Evolutionary conservation across 1,140 invertebrate genomes (phyloP).

Genomic region (Trichonephila clavipes): DNA sequence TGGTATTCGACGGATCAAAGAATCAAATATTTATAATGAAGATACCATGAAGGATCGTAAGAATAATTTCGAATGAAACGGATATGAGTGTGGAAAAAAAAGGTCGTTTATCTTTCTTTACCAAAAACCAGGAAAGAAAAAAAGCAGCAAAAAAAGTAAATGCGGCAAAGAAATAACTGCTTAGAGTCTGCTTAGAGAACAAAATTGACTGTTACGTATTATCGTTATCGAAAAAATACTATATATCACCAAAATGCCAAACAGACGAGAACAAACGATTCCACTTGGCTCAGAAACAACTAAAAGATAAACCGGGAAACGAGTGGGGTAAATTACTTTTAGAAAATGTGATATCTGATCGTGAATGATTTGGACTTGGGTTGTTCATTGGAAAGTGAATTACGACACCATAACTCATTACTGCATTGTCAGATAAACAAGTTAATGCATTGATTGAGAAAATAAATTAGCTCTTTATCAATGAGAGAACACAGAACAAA

Average conservation of each 20-base stretch:
- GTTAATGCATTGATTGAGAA: slow-evolving; percentile 13
- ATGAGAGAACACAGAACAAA: not conserved
- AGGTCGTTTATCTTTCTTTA: not conserved
- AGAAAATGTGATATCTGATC: slow-evolving; percentile 14
- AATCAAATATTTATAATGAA: slow-evolving; percentile 42
- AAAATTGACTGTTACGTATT: not conserved
- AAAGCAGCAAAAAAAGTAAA: too few relatives aligned
- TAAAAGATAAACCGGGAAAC: not conserved
- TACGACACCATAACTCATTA: slow-evolving; percentile 17
- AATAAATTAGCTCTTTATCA: slow-evolving; percentile 19
- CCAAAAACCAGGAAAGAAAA: not conserved
- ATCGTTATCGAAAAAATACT: slow-evolving; percentile 15
- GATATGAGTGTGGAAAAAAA: not conserved
- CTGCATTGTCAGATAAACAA: slow-evolving; percentile 23
- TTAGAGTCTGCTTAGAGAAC: not conserved
- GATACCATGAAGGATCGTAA: not conserved
- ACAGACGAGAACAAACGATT: not conserved
- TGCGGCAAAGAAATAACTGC: not conserved
- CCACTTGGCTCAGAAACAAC: not conserved
- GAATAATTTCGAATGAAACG: not conserved
- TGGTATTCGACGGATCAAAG: not conserved
- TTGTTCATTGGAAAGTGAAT: slow-evolving; percentile 19
- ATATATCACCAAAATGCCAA: not conserved
- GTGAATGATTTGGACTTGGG: not conserved
- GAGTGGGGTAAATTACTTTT: not conserved